Base-by-base conservation (phyloP, 2,888 invertebrate species). In the Eutolmus rufibarbis region DNA sequence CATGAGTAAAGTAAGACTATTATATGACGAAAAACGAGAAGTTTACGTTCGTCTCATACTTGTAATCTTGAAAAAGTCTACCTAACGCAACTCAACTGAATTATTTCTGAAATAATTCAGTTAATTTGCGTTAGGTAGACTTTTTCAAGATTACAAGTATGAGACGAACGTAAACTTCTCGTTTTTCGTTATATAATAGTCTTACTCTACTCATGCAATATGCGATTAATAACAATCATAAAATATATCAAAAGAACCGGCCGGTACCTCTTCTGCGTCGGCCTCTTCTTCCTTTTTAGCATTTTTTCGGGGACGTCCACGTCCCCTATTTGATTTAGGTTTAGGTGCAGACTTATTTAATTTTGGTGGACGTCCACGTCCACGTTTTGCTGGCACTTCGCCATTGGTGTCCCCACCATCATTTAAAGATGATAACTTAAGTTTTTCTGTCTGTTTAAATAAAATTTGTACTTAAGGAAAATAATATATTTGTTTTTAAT, bases 381-480 rank as follows among this genome's bases (percentile, higher is more conserved):
- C 86, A 23, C 88, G 78, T 56, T 88, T 88, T 14, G 86, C 76
- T 77, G 74, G 74, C n/a, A 51, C 51, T 16, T 81, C 81, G 12
- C 81, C 81, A 51, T 81, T 81, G 19, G 81, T 56, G 31, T 81
- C 81, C n/a, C 51, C 84, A 92, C 51, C 84, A 92, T 91, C 57
- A 92, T 91, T 74, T 31, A 66, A 57, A 23, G 87, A 43, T 19
- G 88, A 51, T 14, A 77, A 74, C 19, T 34, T 28, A n/a, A 77
- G 31, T 37, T 86, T 86, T 31, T 86, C 77, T 31, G 76, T 9
- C 86, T 86, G 16, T 16, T n/a, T 19, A 31, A 74, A 77, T 74
- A 40, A 77, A 1, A 8, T 46, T 43, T 40, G 19, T 19, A 1
- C 4, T 40, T 40, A 14, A 40, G 5, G n/a, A 46, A 34, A 56